Conservation (phyloP, 2,888 invertebrate species). For the Keiferia lycopersicella region DNA sequence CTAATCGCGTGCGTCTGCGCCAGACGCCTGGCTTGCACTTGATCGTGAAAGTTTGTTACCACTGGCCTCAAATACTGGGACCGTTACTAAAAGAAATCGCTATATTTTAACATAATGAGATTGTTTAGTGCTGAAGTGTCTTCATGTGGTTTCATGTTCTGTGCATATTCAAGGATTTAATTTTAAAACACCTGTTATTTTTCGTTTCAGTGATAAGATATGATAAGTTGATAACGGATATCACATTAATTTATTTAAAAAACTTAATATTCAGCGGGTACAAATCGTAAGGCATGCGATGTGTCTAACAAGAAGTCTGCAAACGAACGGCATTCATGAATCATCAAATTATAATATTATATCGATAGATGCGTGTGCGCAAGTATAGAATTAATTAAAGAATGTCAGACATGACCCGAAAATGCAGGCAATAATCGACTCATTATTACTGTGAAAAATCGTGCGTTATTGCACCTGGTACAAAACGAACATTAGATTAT, state of each 20-base stretch:
- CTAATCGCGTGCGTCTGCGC: conserved; percentile 62
- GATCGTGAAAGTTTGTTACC: conserved; percentile 77
- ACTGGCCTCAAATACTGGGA: conserved; percentile 70
- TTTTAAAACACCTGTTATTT: too few relatives aligned
- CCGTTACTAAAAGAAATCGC: conserved; percentile 72
- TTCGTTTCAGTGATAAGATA: too few relatives aligned
- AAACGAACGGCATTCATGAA: neutral
- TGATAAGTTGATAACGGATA: too few relatives aligned
- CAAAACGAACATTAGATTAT: conserved; percentile 22
- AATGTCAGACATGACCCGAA: neutral
- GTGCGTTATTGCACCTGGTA: conserved; percentile 6
- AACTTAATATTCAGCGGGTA: neutral
- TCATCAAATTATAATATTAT: neutral
- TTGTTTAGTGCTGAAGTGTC: conserved; percentile 25
- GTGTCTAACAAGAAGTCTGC: neutral
- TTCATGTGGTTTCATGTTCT: conserved; percentile 3
- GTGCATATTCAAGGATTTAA: neutral
- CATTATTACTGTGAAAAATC: neutral
- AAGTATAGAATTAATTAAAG: neutral
- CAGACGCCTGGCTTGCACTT: conserved; percentile 68
- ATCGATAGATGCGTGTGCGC: neutral
- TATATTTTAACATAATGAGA: conserved; percentile 44
- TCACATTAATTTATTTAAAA: too few relatives aligned
- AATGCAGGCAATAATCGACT: neutral
- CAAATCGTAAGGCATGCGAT: neutral